Evolutionary conservation across 2,113 vertebrate genomes (phyloP), one percentile per base, ranked within the genome.

Genomic region (Eudyptes chrysolophus): DNA sequence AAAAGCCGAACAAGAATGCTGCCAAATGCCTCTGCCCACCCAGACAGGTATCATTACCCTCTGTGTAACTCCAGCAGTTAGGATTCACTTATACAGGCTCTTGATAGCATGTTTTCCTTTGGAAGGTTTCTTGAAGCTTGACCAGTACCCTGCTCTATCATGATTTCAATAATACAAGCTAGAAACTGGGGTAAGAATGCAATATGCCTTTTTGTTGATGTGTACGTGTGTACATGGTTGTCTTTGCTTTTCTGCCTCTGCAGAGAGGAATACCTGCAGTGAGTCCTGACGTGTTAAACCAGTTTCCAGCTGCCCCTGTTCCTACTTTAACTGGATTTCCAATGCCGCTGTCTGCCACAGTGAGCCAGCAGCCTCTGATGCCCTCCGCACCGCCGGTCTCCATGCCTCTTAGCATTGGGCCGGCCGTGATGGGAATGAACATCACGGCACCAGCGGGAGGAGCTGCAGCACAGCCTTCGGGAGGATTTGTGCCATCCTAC

Each of bases 221-320:
- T 25, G 3, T 40, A 4, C 10, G 0, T 1, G 3, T 51, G 18
- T 30, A 1, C n/a, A 13, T 19, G 24, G 10, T 3, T 30, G 58
- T 92, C 44, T 84, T 34, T 86, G 38, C 36, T 52, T 34, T 75
- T 79, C 18, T 97, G 26, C 12, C 49, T 84, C 7, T 95, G 34
- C 96, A 99, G 99, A 99, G 99, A 25, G 99, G 99, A 87, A 98
- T 99, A 77, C 99, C 99, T 46, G 98, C 98, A 9, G 98, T 99
- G 98, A 99, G 98, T 95, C 98, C 99, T 16, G 99, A 99, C 22
- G 98, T 99, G 90, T 97, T 99, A 85, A 98, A 97, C 98, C 99
- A 99, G 98, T 99, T 99, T 84, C 98, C 99, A 18, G 98, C 99
- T 14, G 99, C 99, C n/a, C 99, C 99, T 1, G 96, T 99, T 55